Evolutionary conservation across 2,797 vertebrate genomes (phyloP), one percentile per base, ranked within the genome.

Genomic region (Antennarius maculatus): DNA sequence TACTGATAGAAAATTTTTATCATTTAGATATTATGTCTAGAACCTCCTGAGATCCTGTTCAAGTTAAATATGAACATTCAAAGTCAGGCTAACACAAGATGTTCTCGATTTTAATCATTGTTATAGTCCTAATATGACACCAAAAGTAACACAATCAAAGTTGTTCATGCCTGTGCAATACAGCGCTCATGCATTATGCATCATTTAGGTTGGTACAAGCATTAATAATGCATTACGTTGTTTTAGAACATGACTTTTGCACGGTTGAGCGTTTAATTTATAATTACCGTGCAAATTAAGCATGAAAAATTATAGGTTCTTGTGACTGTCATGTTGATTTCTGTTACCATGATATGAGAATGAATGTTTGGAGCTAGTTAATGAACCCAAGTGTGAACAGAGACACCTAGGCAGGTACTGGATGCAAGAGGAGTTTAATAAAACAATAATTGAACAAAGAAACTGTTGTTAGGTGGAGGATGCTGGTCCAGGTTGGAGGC

Each of bases 271-370:
- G n/a, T 54, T 16, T 42, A 5, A 7, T 55, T 61, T 28, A 7
- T 42, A 45, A 53, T 27, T 59, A 6, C 55, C 52, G 48, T 12
- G 51, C 9, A 17, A 23, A 52, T 47, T 65, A 4, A 61, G n/a
- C 23, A 58, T 58, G 27, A 62, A 48, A 28, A 10, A n/a, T 27
- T 11, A 42, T 13, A 14, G 52, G 48, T 50, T 67, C 50, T 61
- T 16, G 7, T 47, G 51, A 12, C 41, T 57, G 54, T 11, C 16
- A 18, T 39, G 53, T 0, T 17, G 31, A 29, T 31, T 3, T 52
- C 14, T 29, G 14, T 52, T 31, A 6, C 10, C 51, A 12, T 54
- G 31, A 2, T 34, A 16, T n/a, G 9, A 29, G 1, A 16, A 34
- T 10, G 31, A 17, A 9, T 37, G 34, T 15, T 54, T 39, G 6